These are phyloP conservation scores for Lasioglossum oenotherae DNA, from an alignment of 2,888 invertebrate species.

Conservation along the genomic window DNA sequence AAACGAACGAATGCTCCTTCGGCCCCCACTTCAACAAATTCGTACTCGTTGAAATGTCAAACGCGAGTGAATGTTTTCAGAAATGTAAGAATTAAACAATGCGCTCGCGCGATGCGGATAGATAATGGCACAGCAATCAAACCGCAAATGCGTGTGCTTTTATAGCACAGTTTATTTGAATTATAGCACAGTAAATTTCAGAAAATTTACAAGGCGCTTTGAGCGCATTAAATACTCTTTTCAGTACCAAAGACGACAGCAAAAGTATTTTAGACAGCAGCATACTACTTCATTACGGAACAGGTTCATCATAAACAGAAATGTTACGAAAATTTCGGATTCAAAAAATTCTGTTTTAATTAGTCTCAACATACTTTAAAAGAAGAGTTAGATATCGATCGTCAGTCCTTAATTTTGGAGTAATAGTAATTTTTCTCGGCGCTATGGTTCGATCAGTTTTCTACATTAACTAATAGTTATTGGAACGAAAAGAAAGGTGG, in stretches of 20 bases:
- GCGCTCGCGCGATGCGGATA: background rate
- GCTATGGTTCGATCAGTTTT: no score
- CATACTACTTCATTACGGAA: background rate
- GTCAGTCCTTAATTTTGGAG: no score
- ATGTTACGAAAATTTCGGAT: background rate
- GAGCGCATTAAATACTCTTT: background rate
- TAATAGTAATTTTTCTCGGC: no score
- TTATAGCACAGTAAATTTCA: background rate
- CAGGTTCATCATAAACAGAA: background rate
- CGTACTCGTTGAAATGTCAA: background rate
- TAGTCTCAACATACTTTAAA: no score
- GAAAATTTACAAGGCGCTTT: background rate
- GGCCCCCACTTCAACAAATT: background rate
- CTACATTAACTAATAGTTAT: no score
- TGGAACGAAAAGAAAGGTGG: no score
- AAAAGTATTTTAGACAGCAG: background rate
- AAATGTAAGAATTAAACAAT: background rate
- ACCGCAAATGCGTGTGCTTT: background rate
- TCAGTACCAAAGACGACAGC: background rate
- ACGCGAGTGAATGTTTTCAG: no score
- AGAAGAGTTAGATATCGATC: no score
- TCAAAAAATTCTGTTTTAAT: background rate
- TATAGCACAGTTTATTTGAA: background rate
- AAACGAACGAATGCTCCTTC: background rate
- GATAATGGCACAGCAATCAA: background rate